Evolutionary conservation across 2,797 vertebrate genomes (phyloP), one percentile per base, ranked within the genome.

Genomic region (Agapornis canus): DNA sequence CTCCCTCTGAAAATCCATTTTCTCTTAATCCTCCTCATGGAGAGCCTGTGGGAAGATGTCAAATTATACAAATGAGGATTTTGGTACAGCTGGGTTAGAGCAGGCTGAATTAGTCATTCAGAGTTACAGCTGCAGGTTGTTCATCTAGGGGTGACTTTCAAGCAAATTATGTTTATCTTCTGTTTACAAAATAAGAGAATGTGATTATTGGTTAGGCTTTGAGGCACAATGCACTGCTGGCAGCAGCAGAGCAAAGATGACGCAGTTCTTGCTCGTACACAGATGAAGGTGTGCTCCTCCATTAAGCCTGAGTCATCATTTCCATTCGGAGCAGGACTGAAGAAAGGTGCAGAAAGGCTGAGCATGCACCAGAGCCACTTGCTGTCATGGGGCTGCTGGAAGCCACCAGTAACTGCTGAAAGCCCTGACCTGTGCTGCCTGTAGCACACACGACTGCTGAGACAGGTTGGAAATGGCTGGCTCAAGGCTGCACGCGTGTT

Each of bases 111-210:
- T 86, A 86, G 61, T 92, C 90, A 94, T 89, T 91, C 85, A 69
- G n/a, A 89, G 64, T 60, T 86, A 84, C 89, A 95, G 88, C 81
- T 82, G 86, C 66, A 88, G 64, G 37, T 78, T 91, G 64, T 82
- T 95, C 48, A 95, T 87, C 95, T 64, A 26, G 37, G 43, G 63
- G 86, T 66, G 76, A 75, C 57, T 92, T 82, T 57, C 87, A 94
- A 92, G 91, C 54, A 35, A 76, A 89, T 86, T 23, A 82, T 86
- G 93, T 94, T 79, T 72, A 27, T 47, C 56, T 92, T 86, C 70
- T 92, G 76, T 89, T 94, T 96, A 93, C 77, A 90, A 92, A 97
- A 68, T 59, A 95, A 83, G 56, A 80, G 78, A 45, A 80, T 2
- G 26, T 59, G 70, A 89, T 72, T 78, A 82, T 65, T 84, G 66